Conservation (phyloP, 2,888 invertebrate species). For the Vanessa cardui region DNA sequence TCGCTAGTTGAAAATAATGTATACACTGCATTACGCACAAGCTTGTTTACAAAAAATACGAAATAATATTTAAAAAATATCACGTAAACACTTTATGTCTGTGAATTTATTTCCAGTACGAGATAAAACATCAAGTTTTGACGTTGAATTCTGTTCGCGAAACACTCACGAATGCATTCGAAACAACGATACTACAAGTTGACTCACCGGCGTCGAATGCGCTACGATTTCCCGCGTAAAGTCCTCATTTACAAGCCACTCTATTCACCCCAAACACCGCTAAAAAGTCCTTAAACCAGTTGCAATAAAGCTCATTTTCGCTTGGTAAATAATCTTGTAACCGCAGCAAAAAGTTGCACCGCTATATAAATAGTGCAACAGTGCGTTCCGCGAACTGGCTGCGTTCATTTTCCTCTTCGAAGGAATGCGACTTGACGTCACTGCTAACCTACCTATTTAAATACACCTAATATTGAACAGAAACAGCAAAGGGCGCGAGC, state of each 20-base stretch:
- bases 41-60: no score
- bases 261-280: conserved; percentile 22
- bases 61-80: no score
- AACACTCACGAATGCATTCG: conserved; percentile 61
- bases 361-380: conserved; percentile 74
- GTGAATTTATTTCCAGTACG: conserved; percentile 1
- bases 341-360: conserved; percentile 46
- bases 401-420: conserved; percentile 74
- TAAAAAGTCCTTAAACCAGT: conserved; percentile 32
- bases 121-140: conserved; percentile 21
- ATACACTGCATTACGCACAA: no score
- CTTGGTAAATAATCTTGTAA: conserved; percentile 20
- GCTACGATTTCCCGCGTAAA: conserved; percentile 70
- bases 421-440: conserved; percentile 77
- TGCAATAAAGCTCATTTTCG: conserved; percentile 41
- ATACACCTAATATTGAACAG: conserved; percentile 28
- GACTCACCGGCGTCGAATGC: conserved; percentile 63
- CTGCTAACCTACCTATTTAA: conserved; percentile 45
- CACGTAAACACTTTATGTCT: no score
- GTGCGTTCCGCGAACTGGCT: conserved; percentile 69
- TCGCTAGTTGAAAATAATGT: no score
- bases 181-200: conserved; percentile 60
- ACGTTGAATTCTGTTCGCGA: conserved; percentile 39
- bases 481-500: conserved; percentile 27
- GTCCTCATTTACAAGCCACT: conserved; percentile 44